A percentile compares a stretch with the other conserved stretches of the same genome.
phyloP scores from a whole-genome alignment of 1,140 invertebrate species.

The Asobara japonica region DNA sequence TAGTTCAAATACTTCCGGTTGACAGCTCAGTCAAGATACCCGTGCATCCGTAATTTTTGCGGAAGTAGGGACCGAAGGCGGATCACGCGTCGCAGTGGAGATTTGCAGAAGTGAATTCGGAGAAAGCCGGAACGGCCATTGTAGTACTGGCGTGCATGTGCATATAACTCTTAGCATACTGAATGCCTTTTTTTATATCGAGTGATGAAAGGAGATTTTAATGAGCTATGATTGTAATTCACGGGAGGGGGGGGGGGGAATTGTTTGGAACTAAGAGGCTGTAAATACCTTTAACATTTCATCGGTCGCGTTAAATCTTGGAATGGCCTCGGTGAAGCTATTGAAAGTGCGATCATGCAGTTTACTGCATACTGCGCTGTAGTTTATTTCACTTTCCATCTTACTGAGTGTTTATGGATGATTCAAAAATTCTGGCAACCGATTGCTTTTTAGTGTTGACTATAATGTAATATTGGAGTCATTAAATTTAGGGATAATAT shows the following conservation, averaged over 20 bases:
- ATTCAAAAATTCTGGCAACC: neutral
- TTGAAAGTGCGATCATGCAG: neutral
- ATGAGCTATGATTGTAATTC: neutral
- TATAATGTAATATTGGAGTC: neutral
- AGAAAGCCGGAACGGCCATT: slow-evolving; percentile 38
- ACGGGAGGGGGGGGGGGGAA: neutral
- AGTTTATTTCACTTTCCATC: neutral
- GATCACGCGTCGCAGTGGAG: slow-evolving; percentile 32
- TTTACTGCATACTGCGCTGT: neutral
- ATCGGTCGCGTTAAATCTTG: neutral
- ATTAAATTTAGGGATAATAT: too few species aligned
- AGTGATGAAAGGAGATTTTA: slow-evolving; percentile 1
- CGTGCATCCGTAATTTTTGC: slow-evolving; percentile 17
- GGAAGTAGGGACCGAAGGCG: slow-evolving; percentile 32
- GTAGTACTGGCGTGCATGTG: slow-evolving; percentile 15
- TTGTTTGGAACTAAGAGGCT: neutral
- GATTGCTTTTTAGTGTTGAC: neutral
- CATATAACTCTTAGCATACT: neutral
- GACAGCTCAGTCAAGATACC: slow-evolving; percentile 5
- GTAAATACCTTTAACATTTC: neutral
- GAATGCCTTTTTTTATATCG: neutral
- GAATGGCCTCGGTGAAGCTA: neutral
- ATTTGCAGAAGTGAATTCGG: slow-evolving; percentile 34
- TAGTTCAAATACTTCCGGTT: slow-evolving; percentile 11
- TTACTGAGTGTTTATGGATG: neutral